Evolutionary conservation across 2,797 vertebrate species (phyloP), one percentile per base, ranked within the genome.

Genomic region (Lithobates sylvaticus): DNA sequence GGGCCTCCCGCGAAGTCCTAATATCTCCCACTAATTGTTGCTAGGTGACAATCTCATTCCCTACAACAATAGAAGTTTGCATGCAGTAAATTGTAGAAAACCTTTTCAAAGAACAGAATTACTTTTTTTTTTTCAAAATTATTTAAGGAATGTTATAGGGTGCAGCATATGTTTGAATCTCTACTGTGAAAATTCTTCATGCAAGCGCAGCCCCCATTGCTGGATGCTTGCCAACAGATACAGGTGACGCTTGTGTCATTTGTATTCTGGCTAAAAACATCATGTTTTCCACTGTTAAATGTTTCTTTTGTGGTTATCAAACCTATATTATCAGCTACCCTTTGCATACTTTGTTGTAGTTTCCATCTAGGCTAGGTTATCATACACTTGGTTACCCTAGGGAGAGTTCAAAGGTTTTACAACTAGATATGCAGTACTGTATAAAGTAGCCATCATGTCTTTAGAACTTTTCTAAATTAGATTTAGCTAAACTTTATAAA

Each of bases 101-200:
- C 44, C 74, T 67, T 69, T 26, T 71, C 65, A 78, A 12, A 73
- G 54, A 79, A 85, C 34, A 65, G 69, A 64, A 73, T 79, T 74
- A 68, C 50, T 29, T 36, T 36, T 18, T 47, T 78, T 54, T 78
- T 72, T 32, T 26, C 36, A 50, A 71, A 85, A 85, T 73, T 73
- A 85, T 85, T 73, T 85, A 50, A 85, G 39, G 83, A 85, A 85
- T 85, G 83, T 79, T 85, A 85, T 85, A 78, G 69, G 83, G 83
- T 73, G 83, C 44, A 84, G 75, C 76, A 44, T 78, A 47, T 64
- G 76, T 67, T 71, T 71, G 29, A 77, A 64, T 34, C 47, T 84
- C 39, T 29, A 70, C 83, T 84, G 42, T 80, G 65, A 50, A 80
- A 69, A 80, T 50, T 70, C 65, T 80, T 80, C 50, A 44, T 54